These are phyloP conservation scores for Drosophila stalkeri DNA, from an alignment of 2,888 invertebrate genomes.

Conservation along the genomic window DNA sequence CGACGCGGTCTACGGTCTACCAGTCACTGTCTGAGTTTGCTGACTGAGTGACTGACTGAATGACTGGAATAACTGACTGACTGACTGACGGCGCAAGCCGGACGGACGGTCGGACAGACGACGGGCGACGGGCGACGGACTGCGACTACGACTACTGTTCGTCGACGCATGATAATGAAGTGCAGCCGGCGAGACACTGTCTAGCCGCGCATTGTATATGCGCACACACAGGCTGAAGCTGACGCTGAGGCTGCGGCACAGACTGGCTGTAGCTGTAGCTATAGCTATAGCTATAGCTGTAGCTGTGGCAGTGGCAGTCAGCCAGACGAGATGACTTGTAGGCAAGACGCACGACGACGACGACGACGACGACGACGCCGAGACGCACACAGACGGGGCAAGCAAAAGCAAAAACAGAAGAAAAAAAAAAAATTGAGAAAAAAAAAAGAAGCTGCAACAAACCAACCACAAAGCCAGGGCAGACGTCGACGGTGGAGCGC, in stretches of 20 bases:
- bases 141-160: slow-evolving; percentile 55
- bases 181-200: slow-evolving; percentile 84
- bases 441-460: slow-evolving; percentile 4
- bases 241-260: slow-evolving; percentile 21
- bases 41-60: slow-evolving; percentile 37
- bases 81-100: slow-evolving; percentile 32
- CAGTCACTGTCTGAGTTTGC: slow-evolving; percentile 37
- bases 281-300: slow-evolving; percentile 22
- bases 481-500: slow-evolving; percentile 35
- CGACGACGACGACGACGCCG: slow-evolving; percentile 8
- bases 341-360: slow-evolving; percentile 18
- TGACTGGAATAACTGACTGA: slow-evolving; percentile 48
- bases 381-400: slow-evolving; percentile 38
- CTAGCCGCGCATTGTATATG: slow-evolving; percentile 80
- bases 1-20: slow-evolving; percentile 49
- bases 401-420: slow-evolving; percentile 5
- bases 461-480: slow-evolving; percentile 36
- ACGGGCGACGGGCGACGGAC: slow-evolving; percentile 28
- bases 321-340: slow-evolving; percentile 28
- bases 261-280: slow-evolving; percentile 25
- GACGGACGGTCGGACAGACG: slow-evolving; percentile 27
- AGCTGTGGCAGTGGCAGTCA: slow-evolving; percentile 32
- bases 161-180: slow-evolving; percentile 81
- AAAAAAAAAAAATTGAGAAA: not conserved
- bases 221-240: slow-evolving; percentile 34